A percentile compares a stretch with the other conserved stretches of the same genome.
phyloP scores from a whole-genome alignment of 92 coral and sea anemone species.

The Scolanthus callimorphus region DNA sequence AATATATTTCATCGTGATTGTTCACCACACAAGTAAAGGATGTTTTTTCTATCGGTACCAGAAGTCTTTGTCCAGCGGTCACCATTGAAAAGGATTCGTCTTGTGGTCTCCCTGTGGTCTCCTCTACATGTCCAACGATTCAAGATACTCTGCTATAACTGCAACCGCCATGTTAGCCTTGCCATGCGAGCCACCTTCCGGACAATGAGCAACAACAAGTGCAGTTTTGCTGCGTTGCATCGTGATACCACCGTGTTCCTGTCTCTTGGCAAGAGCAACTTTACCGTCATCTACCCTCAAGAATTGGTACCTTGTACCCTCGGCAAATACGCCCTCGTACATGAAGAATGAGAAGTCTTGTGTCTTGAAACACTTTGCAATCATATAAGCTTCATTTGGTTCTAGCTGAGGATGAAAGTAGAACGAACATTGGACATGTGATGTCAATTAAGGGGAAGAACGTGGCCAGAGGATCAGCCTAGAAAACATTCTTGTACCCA shows the following conservation, averaged over 20 bases:
- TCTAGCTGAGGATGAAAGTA: constrained; percentile 21
- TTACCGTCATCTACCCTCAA: constrained; percentile 56
- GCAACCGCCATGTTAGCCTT: constrained; percentile 57
- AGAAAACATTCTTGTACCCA: too few species aligned
- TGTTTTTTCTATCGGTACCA: too few species aligned
- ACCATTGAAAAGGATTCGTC: too few species aligned
- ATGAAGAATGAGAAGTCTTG: too few species aligned
- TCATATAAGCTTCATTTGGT: constrained; percentile 26
- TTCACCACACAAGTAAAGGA: too few species aligned
- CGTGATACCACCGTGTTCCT: constrained; percentile 49
- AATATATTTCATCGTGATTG: too few species aligned
- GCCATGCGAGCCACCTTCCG: constrained; percentile 69
- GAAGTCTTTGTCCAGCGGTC: too few species aligned
- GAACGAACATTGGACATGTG: too few species aligned
- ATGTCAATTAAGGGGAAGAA: too few species aligned
- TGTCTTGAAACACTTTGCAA: constrained; percentile 55
- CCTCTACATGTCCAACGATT: constrained; percentile 46
- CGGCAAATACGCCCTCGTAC: constrained; percentile 36
- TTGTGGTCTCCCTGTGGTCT: too few species aligned
- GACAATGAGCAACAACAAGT: constrained; percentile 54
- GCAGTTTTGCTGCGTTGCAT: constrained; percentile 71
- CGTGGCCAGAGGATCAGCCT: too few species aligned
- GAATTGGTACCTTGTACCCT: constrained; percentile 58
- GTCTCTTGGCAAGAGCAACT: constrained; percentile 48
- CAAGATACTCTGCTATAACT: constrained; percentile 61